Percentiles rank a stretch among this genome's conserved stretches.
Evolutionary conservation across 2,888 invertebrate species (phyloP).

Genomic region (Sialis fuliginosa): DNA sequence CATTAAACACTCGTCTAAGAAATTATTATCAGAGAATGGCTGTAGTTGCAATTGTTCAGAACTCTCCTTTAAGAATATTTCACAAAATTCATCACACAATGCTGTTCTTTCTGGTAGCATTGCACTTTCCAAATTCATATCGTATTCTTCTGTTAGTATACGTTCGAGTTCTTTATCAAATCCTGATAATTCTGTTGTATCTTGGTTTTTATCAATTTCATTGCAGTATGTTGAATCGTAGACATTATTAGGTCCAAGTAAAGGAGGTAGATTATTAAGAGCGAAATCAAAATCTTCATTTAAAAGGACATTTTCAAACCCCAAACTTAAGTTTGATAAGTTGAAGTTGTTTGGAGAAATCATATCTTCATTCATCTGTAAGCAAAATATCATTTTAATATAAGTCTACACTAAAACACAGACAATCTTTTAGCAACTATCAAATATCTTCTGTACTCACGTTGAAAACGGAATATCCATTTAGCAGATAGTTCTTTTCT

Average conservation of each 20-base stretch:
- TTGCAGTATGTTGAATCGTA: too few species aligned
- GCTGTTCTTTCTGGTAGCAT: slow-evolving; percentile 4
- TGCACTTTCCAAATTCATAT: too few species aligned
- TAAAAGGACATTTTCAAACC: not conserved
- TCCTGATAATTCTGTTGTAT: not conserved
- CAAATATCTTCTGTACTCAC: not conserved
- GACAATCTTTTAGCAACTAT: too few species aligned
- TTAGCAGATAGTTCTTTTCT: too few species aligned
- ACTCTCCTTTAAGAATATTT: slow-evolving; percentile 5
- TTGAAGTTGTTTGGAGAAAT: not conserved
- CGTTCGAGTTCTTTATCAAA: slow-evolving; percentile 3
- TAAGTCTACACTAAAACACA: too few species aligned
- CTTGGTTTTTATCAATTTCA: too few species aligned
- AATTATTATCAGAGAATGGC: slow-evolving; percentile 5
- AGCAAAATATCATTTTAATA: too few species aligned
- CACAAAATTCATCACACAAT: slow-evolving; percentile 5
- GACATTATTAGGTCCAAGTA: not conserved
- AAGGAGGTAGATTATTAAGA: slow-evolving; percentile 1
- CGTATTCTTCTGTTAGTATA: not conserved
- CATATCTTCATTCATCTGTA: slow-evolving; percentile 4
- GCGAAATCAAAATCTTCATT: slow-evolving; percentile 1
- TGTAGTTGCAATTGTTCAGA: slow-evolving; percentile 5
- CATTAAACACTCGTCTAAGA: slow-evolving; percentile 19
- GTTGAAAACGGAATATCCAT: too few species aligned
- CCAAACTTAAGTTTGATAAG: not conserved